Evolutionary conservation across 2,113 vertebrate species (phyloP), one percentile per base, ranked within the genome.

Genomic region (Larimichthys crocea): DNA sequence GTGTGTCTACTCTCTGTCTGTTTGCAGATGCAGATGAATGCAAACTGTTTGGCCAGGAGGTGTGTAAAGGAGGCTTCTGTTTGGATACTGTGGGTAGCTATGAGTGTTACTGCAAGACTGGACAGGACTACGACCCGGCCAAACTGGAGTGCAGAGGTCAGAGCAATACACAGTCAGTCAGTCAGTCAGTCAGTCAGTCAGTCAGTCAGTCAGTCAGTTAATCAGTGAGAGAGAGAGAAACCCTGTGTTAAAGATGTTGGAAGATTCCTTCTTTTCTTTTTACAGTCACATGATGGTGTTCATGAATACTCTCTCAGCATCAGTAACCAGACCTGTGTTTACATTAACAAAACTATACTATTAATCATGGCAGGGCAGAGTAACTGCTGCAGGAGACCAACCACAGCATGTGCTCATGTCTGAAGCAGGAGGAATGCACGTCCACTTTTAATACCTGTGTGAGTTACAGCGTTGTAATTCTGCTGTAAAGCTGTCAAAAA

Each of bases 51-150:
- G 96, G 95, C 26, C 90, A 96, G 83, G 98, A 99, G 93, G 97
- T 99, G 67, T 99, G 98, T 90, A 99, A 99, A 93, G 96, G 96
- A 20, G 98, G 98, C 80, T 98, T 95, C 94, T 99, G 98, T 93
- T 88, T 96, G 91, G 95, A 99, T 70, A 97, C 96, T 0, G 91
- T 92, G 68, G 96, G 97, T 60, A 95, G 95, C 72, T 99, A 97
- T 0, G 98, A 99, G 86, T 99, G 98, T 83, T 99, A 99, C 94
- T 99, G 98, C 90, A 98, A 97, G 88, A 94, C 95, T 4, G 98
- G 98, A 67, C 96, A 96, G 29, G 97, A 98, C 93, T 99, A 99
- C 49, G 98, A 99, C 85, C 93, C 96, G 1, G 82, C 94, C 85
- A 97, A 93, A 74, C 89, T 99, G 73, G 97, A 99, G 88, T 99